Conservation (phyloP, 2,888 invertebrate genomes). For the Pterobdella sp. region DNA sequence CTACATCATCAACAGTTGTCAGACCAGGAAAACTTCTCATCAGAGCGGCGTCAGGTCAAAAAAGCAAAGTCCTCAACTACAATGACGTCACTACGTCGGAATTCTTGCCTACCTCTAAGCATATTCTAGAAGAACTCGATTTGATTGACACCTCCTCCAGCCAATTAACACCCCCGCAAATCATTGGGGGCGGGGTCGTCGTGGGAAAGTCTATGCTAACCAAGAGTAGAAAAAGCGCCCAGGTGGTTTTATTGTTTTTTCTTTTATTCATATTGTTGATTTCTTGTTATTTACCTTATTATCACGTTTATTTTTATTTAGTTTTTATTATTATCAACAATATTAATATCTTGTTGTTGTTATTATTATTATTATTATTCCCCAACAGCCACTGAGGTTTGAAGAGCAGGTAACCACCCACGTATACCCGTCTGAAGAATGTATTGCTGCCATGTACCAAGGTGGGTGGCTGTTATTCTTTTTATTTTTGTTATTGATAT, state of each 20-base stretch:
- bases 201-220: constrained; percentile 2
- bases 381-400: not conserved
- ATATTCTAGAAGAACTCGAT: constrained; percentile 11
- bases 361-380: not conserved
- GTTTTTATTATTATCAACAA: not conserved
- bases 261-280: not conserved
- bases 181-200: constrained; percentile 18
- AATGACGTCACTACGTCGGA: constrained; percentile 20
- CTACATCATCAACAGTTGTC: constrained; percentile 15
- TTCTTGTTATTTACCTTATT: not conserved
- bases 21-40: constrained; percentile 24
- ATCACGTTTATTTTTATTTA: not conserved
- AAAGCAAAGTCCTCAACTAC: constrained; percentile 7
- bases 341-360: not conserved
- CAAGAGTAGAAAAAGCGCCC: constrained; percentile 8
- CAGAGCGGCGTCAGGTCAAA: not conserved
- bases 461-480: not conserved
- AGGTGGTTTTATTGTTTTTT: not conserved
- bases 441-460: not conserved
- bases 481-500: not conserved
- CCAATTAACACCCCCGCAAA: constrained; percentile 1
- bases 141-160: constrained; percentile 5
- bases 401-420: not conserved
- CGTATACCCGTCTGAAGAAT: constrained; percentile 2
- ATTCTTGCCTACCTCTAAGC: constrained; percentile 22